Percentiles rank a stretch among this genome's conserved stretches.
These are phyloP conservation scores for Trypoxylon attenuatum DNA, from an alignment of 2,888 invertebrate species.

Conservation along the genomic window DNA sequence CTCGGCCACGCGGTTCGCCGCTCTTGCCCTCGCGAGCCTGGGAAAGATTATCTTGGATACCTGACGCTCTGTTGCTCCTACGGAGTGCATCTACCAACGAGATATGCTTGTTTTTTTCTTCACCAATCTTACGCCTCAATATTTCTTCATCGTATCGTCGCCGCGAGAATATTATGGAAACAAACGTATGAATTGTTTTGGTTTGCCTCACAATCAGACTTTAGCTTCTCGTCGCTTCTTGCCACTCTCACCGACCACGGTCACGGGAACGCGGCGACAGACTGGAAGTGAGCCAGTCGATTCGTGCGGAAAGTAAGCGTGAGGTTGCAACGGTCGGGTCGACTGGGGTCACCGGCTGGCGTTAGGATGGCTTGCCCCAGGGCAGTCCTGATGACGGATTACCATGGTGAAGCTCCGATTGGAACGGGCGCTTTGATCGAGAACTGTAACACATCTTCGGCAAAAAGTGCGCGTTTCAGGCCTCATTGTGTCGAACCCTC, in stretches of 20 bases:
- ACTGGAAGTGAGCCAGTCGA: too few species aligned
- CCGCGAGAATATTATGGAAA: too few species aligned
- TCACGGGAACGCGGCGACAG: too few species aligned
- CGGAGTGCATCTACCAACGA: background rate
- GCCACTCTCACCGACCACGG: too few species aligned
- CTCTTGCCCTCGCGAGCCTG: too few species aligned
- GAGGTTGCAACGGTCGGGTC: conserved; percentile 61
- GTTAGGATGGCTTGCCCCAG: conserved; percentile 61
- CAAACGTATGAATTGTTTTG: too few species aligned
- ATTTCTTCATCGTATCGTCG: background rate
- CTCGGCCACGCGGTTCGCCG: conserved; percentile 68
- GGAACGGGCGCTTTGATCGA: conserved; percentile 73
- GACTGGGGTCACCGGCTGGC: conserved; percentile 67
- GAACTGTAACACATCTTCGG: conserved; percentile 63
- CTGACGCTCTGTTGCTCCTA: background rate
- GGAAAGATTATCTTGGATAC: too few species aligned
- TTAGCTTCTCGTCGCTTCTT: too few species aligned
- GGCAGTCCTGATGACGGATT: conserved; percentile 74
- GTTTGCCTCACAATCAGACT: too few species aligned
- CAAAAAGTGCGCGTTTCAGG: conserved; percentile 51
- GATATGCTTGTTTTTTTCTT: background rate
- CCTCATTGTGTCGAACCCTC: too few species aligned
- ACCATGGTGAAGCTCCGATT: conserved; percentile 73
- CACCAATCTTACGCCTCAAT: background rate
- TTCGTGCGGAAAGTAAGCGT: background rate